Evolutionary conservation across 2,113 vertebrate genomes (phyloP), one percentile per base, ranked within the genome.

Genomic region (Clarias batrachus): DNA sequence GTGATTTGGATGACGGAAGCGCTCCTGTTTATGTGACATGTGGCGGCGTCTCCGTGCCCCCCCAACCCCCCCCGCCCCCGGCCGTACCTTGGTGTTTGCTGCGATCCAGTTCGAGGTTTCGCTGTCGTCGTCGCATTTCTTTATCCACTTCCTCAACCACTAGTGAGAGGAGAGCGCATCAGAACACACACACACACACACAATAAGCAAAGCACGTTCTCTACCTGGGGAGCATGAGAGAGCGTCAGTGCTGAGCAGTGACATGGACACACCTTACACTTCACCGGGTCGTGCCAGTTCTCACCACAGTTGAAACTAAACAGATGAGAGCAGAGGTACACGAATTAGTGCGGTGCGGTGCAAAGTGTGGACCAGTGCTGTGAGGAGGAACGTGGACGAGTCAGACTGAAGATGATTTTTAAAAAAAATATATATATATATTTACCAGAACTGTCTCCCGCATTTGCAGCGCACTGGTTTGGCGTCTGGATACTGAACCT

Each of bases 61-160:
- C 48, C 33, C 33, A 1, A 1, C 33, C 2, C 33, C 33, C n/a
- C n/a, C n/a, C n/a, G n/a, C 6, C 0, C 48, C 7, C 21, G 6
- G 13, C 17, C 21, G 12, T 88, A 99, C 98, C 97, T 99, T 99
- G 91, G 98, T 99, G 93, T 99, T 99, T 83, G 98, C 98, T 93
- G 98, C 97, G 94, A 99, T 99, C 98, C 98, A 99, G 92, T 99
- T 99, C 17, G 98, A 99, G 54, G 98, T 99, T 94, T 99, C 98
- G 92, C 98, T 99, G 96, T 99, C 98, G 92, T 99, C 98, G 88
- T 99, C 98, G 91, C 98, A 99, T 93, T 99, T 99, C 93, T 99
- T 99, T 92, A 99, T 99, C 98, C 98, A 99, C 86, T 99, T 99
- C 94, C 98, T 98, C 93, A 99, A 94, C 98, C 98, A 99, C 98